Base-by-base conservation (phyloP, 2,797 vertebrate species). In the Lepilemur ruficaudatus region DNA sequence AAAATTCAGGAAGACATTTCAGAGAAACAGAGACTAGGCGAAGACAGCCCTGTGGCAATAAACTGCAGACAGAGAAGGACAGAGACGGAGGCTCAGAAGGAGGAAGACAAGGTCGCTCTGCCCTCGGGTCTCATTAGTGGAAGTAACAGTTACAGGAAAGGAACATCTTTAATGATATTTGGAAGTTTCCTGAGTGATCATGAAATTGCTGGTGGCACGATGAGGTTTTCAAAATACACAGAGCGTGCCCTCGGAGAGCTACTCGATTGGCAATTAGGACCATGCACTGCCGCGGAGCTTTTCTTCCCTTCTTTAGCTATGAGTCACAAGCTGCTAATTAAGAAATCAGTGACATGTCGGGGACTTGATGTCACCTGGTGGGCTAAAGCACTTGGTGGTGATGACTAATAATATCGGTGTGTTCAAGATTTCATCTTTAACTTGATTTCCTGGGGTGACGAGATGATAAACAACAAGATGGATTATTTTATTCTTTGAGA, bases 121-220 rank as follows among this genome's bases (percentile, higher is more conserved):
- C 82, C 95, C 95, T 95, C 41, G 0, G 70, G 96, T 79, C 96
- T 97, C 96, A 93, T 97, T 97, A 97, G 94, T 78, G 41, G 80
- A 88, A 96, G 91, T 94, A 94, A 93, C 93, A 88, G 69, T 72
- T 11, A 5, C 48, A 23, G 73, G 46, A 63, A 92, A 92, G 94
- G 32, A 35, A 78, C 89, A 43, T 94, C 89, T 93, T 86, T 93
- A 86, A 93, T 82, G 86, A 82, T 17, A 38, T 79, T 89, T 84
- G 50, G 25, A 96, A 88, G 91, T 96, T 91, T 94, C 91, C 94
- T 55, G 59, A 28, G 86, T 20, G 25, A 96, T 88, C 14, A 8
- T 32, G 41, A 85, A 78, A 91, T 76, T 28, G 84, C 89, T 43
- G 63, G 79, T 69, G 67, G 75, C 82, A 48, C 13, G 4, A 8